Base-by-base conservation (phyloP, 2,113 vertebrate species). In the Anarrhichthys ocellatus region DNA sequence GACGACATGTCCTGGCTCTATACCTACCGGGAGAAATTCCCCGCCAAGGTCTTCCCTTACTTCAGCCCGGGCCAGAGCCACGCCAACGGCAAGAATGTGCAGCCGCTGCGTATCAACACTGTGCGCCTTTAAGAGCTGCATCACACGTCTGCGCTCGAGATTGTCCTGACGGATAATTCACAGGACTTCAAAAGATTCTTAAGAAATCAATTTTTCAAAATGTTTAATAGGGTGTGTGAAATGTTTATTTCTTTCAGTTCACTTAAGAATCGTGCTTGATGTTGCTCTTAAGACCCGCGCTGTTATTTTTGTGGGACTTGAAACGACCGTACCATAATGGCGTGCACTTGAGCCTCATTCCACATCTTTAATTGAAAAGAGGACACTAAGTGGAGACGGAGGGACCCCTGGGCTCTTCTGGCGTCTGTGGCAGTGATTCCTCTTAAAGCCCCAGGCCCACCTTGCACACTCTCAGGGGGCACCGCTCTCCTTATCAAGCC, bases 1-100 rank as follows among this genome's bases (percentile, higher is more conserved):
- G 98, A 99, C 0, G 97, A 99, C 94, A 99, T 99, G 98, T 98
- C 98, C 85, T 99, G 98, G 98, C 97, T 99, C 68, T 99, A 99
- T 91, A 99, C 98, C 64, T 99, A 98, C 92, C 95, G 98, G 0
- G 97, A 99, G 94, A 96, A 96, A 80, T 98, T 99, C 86, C 96
- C 96, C 0, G 92, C 96, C 17, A 99, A 97, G 94, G 95, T 99
- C 46, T 98, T 97, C 93, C 98, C 97, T 0, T 99, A 99, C 84
- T 99, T 99, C 72, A 99, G 98, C 70, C 98, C 98, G 0, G 98
- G 98, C 8, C 98, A 99, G 94, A 99, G 98, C 85, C 98, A 99
- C 0, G 98, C 98, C 80, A 99, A 99, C 0, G 98, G 98, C 68
- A 99, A 99, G 91, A 99, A 99, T 0, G 98, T 99, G 71, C 98